Base-by-base conservation (phyloP, 2,797 vertebrate genomes). In the Taenioides sp. region DNA sequence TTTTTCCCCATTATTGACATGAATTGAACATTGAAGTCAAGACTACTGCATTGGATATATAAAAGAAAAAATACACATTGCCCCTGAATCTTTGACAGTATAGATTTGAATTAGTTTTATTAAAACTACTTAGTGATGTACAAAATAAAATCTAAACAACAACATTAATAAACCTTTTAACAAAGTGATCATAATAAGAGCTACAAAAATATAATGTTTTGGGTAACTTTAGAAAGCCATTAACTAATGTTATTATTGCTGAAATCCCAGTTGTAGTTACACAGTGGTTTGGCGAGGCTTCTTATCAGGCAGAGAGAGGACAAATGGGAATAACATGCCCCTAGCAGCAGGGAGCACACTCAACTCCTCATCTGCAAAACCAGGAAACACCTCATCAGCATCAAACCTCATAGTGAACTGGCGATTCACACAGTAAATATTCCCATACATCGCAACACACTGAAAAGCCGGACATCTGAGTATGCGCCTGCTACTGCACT, bases 311-410 rank as follows among this genome's bases (percentile, higher is more conserved):
- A 98, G 87, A 6, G 90, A 88, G 68, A 99, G 94, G n/a, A 95
- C 89, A 0, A 95, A 87, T 0, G 97, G 95, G 80, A 96, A 92
- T 50, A 98, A 93, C 64, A 88, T 91, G 79, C 97, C 97, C 40
- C 74, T 93, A 0, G 95, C 95, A 0, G 69, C 84, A 0, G 95
- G 93, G 73, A 97, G 94, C 28, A 91, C 90, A 65, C 81, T 92
- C 73, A 96, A 89, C 76, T 94, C 89, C 70, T 92, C 88, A 20
- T 92, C 84, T 69, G 82, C 82, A 7, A 99, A 99, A 12, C 90
- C 90, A 1, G 98, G 97, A 0, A 96, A 95, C 76, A 96, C 28
- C 55, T 93, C 93, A 69, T 98, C 96, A 0, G 96, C 95, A 52
- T 94, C 83, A 76, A 98, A 97, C 73, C 91, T 89, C 73, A 96